Evolutionary conservation across 2,888 invertebrate species (phyloP), one percentile per base, ranked within the genome.

Genomic region (Pristionchus mayeri): DNA sequence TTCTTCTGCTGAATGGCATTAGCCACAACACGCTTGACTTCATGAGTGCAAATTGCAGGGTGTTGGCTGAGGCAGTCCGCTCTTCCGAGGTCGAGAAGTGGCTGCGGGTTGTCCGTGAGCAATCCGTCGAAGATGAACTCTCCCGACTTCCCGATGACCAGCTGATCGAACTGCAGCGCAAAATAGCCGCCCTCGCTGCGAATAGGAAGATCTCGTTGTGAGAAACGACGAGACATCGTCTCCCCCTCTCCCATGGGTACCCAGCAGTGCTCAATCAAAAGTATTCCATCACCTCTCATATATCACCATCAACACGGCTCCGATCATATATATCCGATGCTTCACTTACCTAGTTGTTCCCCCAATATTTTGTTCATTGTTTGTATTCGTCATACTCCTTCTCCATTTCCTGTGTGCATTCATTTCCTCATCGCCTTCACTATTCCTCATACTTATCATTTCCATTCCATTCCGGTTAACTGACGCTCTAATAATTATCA

Each of bases 31-130:
- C 44, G 44, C 44, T 9, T 44, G 44, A 9, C 13, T 9, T 13
- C 44, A 44, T 44, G 44, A 44, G n/a, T 34, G 16, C 21, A n/a
- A n/a, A n/a, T 81, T 81, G 24, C 82, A 63, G 67, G 16, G 30
- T 40, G 48, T 44, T 87, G 83, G 63, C 60, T 52, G 34, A 50
- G 81, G 44, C 85, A 57, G n/a, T 86, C 24, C 34, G 27, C 24
- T 48, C 44, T 18, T 30, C 40, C 11, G n/a, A 63, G 3, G 54
- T 83, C 7, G 67, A 76, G 2, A 21, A 57, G 40, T 85, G 85
- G 67, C 78, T 86, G 1, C 18, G 54, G 3, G 24, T 44, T 18
- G 80, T 86, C 21, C 71, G 80, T 18, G 63, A 67, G 9, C 54
- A 76, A 16, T 86, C 63, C 30, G 48, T 50, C 21, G 85, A 84